These are phyloP conservation scores for Sarcophaga bullata DNA, from an alignment of 1,140 invertebrate genomes.

Conservation along the genomic window DNA sequence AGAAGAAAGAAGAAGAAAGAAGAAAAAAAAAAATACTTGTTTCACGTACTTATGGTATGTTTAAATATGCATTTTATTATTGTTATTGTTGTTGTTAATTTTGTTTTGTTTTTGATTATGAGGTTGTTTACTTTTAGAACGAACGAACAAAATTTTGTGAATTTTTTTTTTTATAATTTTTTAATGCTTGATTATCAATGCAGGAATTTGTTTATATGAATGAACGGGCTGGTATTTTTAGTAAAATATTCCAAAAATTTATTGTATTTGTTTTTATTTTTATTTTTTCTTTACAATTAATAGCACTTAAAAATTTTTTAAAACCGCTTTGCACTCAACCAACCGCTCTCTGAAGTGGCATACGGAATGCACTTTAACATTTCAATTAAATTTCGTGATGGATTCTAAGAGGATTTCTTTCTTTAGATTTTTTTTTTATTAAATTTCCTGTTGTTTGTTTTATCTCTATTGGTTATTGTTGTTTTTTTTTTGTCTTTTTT, in stretches of 20 bases:
- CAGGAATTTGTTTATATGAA: background rate
- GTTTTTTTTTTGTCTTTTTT: background rate
- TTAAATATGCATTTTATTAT: too few species aligned
- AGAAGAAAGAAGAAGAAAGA: too few species aligned
- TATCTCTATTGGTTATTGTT: background rate
- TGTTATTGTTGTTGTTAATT: too few species aligned
- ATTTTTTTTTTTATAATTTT: background rate
- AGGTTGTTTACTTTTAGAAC: constrained; percentile 10
- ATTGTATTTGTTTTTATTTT: background rate
- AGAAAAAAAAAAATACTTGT: too few species aligned
- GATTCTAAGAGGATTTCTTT: background rate
- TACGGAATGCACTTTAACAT: too few species aligned
- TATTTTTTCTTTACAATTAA: background rate
- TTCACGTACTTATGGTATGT: too few species aligned
- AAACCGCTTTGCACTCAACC: background rate
- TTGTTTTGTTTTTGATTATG: background rate
- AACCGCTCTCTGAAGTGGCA: too few species aligned
- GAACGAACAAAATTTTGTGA: background rate
- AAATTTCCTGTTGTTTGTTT: constrained; percentile 14
- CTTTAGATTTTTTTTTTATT: background rate
- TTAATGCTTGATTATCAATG: background rate
- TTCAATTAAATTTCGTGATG: background rate
- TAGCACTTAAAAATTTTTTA: background rate
- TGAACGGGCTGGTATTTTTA: background rate
- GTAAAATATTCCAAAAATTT: background rate